These are phyloP conservation scores for Chaunax sp. DNA, from an alignment of 2,797 vertebrate species.

Conservation along the genomic window DNA sequence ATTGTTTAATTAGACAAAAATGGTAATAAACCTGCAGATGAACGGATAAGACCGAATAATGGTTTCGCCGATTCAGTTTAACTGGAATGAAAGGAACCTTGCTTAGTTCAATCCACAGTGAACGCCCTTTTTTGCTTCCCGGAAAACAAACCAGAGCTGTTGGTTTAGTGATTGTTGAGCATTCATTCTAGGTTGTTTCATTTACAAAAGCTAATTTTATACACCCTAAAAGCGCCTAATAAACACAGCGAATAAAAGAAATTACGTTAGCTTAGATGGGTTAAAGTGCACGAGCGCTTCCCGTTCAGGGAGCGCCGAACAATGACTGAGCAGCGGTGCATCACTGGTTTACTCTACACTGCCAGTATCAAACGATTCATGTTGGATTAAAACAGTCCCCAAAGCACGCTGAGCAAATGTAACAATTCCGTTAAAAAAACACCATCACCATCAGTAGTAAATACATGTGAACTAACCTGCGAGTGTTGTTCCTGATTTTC, in stretches of 20 bases:
- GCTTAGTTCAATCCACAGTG: slow-evolving; percentile 60
- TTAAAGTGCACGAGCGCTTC: slow-evolving; percentile 31
- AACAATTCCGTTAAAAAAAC: not conserved
- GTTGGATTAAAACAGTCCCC: not conserved
- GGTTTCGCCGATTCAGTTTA: not conserved
- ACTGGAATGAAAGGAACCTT: slow-evolving; percentile 34
- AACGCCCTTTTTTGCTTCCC: slow-evolving; percentile 80
- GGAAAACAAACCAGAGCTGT: slow-evolving; percentile 52
- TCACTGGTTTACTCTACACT: slow-evolving; percentile 45
- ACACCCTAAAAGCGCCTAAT: rapidly evolving
- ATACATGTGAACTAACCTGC: slow-evolving; percentile 71
- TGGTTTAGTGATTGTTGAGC: not conserved
- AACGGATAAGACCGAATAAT: not conserved
- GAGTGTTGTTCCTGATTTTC: slow-evolving; percentile 68
- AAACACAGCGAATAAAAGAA: not conserved
- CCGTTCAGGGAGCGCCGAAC: slow-evolving; percentile 63
- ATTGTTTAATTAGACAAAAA: not conserved
- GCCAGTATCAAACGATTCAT: not conserved
- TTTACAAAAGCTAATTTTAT: rapidly evolving
- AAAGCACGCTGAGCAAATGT: not conserved
- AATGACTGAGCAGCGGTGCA: slow-evolving; percentile 73
- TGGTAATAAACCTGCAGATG: not conserved
- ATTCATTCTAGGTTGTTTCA: not conserved
- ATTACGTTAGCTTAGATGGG: not conserved
- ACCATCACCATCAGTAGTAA: not conserved